Evolutionary conservation across 2,888 invertebrate genomes (phyloP).

Genomic region (Tetropium fuscum): DNA sequence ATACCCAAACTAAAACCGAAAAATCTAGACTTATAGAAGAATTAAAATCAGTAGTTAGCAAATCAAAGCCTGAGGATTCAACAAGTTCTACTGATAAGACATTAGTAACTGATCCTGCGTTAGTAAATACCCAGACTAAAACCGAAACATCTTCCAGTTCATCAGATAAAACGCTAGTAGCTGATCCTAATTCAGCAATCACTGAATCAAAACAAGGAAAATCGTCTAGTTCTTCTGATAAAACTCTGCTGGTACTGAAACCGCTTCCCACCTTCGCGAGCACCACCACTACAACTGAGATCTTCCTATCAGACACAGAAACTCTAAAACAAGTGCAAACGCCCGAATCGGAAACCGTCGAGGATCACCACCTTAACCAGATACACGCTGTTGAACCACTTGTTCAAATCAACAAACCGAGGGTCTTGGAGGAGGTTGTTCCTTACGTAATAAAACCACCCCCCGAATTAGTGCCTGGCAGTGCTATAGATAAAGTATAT

Average conservation of each 20-base stretch:
- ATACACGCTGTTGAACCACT: constrained; percentile 55
- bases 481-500: constrained; percentile 53
- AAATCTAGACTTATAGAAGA: constrained; percentile 34
- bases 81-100: constrained; percentile 22
- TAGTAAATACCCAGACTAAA: constrained; percentile 39
- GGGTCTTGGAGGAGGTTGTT: constrained; percentile 51
- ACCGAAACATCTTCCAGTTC: constrained; percentile 4
- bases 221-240: constrained; percentile 30
- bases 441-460: constrained; percentile 50
- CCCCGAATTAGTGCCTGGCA: constrained; percentile 53
- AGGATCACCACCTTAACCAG: constrained; percentile 43
- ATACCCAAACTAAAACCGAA: constrained; percentile 35
- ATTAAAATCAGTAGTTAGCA: constrained; percentile 50
- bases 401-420: constrained; percentile 50
- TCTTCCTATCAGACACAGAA: constrained; percentile 39
- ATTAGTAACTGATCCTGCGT: constrained; percentile 22
- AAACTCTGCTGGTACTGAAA: constrained; percentile 21
- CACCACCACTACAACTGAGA: constrained; percentile 37
- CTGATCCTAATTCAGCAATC: constrained; percentile 7
- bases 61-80: constrained; percentile 37
- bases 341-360: constrained; percentile 47
- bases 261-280: constrained; percentile 35
- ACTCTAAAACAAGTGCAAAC: constrained; percentile 47
- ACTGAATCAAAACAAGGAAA: background rate
- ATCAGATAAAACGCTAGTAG: constrained; percentile 21